Evolutionary conservation across 2,797 vertebrate species (phyloP).

Genomic region (Pterois miles): DNA sequence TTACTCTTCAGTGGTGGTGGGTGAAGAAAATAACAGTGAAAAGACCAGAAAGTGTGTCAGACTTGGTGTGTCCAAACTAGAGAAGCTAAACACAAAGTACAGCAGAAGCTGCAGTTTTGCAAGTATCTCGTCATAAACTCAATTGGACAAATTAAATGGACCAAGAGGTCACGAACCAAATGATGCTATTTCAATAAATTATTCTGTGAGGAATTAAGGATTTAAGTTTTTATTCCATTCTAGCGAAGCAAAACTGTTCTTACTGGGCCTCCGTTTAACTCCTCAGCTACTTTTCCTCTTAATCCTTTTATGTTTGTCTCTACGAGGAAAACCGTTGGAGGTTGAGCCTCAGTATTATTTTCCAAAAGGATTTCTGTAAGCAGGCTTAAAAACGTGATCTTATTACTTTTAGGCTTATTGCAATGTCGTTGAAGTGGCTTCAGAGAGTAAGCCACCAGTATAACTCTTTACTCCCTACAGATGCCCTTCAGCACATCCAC

Average conservation of each 20-base stretch:
- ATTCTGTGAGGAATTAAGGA: conserved; percentile 11
- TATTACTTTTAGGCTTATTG: conserved; percentile 44
- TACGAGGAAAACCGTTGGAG: neutral
- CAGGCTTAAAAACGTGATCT: conserved; percentile 45
- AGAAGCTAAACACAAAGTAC: no score
- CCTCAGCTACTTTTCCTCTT: conserved; percentile 26
- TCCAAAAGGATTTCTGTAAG: conserved; percentile 49
- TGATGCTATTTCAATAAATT: neutral
- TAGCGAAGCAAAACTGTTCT: neutral
- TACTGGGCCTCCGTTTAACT: conserved; percentile 1
- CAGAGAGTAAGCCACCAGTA: conserved; percentile 26
- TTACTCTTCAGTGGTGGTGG: no score
- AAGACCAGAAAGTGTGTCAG: no score
- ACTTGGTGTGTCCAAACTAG: no score
- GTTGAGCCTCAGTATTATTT: conserved; percentile 34
- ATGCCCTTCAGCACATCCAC: conserved; percentile 22
- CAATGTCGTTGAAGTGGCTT: conserved; percentile 40
- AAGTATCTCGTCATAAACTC: no score
- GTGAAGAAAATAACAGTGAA: no score
- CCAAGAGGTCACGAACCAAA: neutral
- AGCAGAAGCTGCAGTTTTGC: no score
- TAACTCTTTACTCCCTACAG: conserved; percentile 22
- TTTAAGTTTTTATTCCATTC: conserved; percentile 2
- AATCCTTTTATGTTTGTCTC: conserved; percentile 42
- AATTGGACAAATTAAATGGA: no score